phyloP scores from a whole-genome alignment of 1,140 invertebrate species.

The Neodiprion lecontei region DNA sequence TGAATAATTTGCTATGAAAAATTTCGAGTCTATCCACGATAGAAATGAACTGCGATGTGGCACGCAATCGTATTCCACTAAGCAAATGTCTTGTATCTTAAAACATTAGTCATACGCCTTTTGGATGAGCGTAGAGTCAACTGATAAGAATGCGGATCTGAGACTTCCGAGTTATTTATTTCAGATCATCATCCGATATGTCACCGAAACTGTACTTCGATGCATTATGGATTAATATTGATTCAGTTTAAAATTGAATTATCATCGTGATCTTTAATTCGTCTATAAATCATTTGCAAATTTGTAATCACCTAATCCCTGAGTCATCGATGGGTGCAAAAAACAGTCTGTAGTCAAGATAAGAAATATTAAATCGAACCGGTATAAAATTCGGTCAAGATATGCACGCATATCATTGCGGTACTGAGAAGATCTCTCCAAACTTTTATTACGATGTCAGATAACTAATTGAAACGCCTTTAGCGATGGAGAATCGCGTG shows the following conservation, averaged over 20 bases:
- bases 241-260: too few relatives aligned
- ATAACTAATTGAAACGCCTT: background rate
- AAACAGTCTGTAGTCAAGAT: background rate
- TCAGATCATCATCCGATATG: background rate
- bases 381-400: background rate
- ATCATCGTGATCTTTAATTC: too few relatives aligned
- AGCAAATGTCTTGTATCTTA: background rate
- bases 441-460: too few relatives aligned
- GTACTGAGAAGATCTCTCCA: too few relatives aligned
- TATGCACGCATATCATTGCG: background rate
- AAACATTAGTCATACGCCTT: background rate
- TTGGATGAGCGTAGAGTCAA: background rate
- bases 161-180: background rate
- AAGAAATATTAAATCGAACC: background rate
- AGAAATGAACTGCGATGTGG: too few relatives aligned
- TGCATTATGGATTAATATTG: background rate
- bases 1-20: too few relatives aligned
- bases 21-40: too few relatives aligned
- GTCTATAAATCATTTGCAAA: too few relatives aligned
- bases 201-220: background rate
- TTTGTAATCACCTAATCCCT: too few relatives aligned
- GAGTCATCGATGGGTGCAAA: background rate
- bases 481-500: background rate
- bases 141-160: background rate
- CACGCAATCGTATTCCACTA: too few relatives aligned